A percentile compares a stretch with the other conserved stretches of the same genome.
These are phyloP conservation scores for Lasioglossum calceatum DNA, from an alignment of 2,888 invertebrate genomes.

Conservation along the genomic window DNA sequence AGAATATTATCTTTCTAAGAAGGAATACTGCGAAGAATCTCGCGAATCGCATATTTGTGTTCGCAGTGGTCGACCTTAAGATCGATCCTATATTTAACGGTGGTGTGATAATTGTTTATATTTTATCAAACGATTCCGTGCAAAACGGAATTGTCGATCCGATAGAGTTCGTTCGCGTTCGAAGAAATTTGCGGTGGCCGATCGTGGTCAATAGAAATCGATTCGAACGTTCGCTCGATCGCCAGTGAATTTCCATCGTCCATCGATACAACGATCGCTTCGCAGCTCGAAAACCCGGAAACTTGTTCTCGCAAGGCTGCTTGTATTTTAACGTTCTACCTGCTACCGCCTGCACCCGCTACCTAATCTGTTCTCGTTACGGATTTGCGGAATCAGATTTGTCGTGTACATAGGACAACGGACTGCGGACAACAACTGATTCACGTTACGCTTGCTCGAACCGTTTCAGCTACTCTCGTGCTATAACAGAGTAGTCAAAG, in stretches of 20 bases:
- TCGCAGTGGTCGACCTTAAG: neutral
- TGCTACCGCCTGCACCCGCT: neutral
- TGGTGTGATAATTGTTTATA: neutral
- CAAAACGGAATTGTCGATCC: neutral
- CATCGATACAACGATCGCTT: neutral
- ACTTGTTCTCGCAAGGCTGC: neutral
- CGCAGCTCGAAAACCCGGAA: neutral
- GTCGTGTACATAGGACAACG: neutral
- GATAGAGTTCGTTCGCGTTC: conserved; percentile 1
- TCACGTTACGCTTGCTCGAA: neutral
- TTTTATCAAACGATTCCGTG: neutral
- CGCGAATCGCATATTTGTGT: neutral
- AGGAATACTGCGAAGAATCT: neutral
- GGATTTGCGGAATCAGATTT: neutral
- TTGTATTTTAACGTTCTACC: neutral
- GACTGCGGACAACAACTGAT: neutral
- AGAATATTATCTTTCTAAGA: neutral
- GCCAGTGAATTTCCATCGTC: conserved; percentile 9
- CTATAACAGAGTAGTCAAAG: neutral
- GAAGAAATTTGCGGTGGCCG: neutral
- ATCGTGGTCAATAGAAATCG: neutral
- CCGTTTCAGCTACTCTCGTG: neutral
- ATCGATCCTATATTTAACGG: neutral
- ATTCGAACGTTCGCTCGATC: neutral
- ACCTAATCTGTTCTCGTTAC: neutral